Evolutionary conservation across 1,140 invertebrate species (phyloP).

Genomic region (Aphelinus atriplicis): DNA sequence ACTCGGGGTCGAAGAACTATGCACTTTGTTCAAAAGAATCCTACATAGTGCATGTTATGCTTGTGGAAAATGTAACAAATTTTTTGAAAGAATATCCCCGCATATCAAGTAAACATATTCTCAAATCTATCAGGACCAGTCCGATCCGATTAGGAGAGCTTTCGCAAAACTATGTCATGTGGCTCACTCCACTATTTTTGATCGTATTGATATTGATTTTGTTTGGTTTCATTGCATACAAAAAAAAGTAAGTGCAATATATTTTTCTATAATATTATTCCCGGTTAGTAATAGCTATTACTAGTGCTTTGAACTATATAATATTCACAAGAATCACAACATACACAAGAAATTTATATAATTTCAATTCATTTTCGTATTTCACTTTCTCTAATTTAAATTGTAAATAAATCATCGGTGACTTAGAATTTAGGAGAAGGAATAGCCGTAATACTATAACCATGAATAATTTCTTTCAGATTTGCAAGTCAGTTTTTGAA

Average conservation of each 20-base stretch:
- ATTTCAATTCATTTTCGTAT: no score
- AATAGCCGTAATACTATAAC: no score
- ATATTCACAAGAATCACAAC: no score
- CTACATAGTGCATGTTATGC: slow-evolving; percentile 42
- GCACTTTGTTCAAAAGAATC: slow-evolving; percentile 37
- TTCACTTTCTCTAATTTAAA: no score
- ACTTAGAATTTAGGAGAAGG: no score
- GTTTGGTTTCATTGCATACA: slow-evolving; percentile 26
- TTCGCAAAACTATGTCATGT: slow-evolving; percentile 17
- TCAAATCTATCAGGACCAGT: slow-evolving; percentile 18
- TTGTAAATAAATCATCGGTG: no score
- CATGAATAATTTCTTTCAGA: no score
- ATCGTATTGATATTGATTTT: slow-evolving; percentile 8
- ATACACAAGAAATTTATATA: no score
- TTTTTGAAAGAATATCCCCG: neutral
- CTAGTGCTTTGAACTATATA: no score
- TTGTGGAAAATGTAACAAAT: neutral
- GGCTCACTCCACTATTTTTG: slow-evolving; percentile 40
- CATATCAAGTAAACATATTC: slow-evolving; percentile 8
- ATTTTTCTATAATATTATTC: neutral
- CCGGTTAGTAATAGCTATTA: neutral
- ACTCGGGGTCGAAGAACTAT: slow-evolving; percentile 42
- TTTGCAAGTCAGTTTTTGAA: neutral
- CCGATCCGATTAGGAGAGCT: slow-evolving; percentile 20
- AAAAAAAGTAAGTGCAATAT: slow-evolving; percentile 32